phyloP scores from a whole-genome alignment of 1,140 invertebrate species.

The Myzus persicae region DNA sequence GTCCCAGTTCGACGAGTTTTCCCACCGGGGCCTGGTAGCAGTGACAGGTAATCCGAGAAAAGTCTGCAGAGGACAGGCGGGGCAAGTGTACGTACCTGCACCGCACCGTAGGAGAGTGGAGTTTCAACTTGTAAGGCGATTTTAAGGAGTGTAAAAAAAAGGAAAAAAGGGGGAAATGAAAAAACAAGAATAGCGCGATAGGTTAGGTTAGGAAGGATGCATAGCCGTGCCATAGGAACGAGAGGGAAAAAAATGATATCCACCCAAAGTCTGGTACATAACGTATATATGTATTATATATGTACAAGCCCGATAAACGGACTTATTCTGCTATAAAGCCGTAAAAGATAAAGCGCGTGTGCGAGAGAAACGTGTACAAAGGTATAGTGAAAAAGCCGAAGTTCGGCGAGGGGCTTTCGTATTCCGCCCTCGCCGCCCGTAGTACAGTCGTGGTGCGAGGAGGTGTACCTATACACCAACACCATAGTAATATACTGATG shows the following conservation, averaged over 20 bases:
- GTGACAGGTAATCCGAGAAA: constrained; percentile 18
- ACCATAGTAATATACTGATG: not conserved
- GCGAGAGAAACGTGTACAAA: not conserved
- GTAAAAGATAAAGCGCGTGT: not conserved
- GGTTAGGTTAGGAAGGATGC: not conserved
- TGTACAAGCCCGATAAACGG: not conserved
- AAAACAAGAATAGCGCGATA: not conserved
- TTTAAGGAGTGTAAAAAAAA: not conserved
- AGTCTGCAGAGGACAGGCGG: not conserved
- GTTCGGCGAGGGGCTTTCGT: not conserved
- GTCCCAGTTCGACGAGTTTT: not conserved
- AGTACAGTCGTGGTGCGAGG: not conserved
- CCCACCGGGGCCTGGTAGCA: not conserved
- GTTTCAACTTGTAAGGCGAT: not conserved
- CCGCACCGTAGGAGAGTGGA: not conserved
- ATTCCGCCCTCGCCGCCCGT: not conserved
- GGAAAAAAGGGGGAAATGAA: not conserved
- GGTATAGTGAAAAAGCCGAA: not conserved
- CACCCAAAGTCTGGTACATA: not conserved
- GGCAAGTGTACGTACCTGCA: not conserved
- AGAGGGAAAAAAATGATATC: not conserved
- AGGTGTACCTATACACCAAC: not conserved
- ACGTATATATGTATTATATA: not conserved
- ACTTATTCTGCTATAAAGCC: not conserved
- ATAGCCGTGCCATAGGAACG: not conserved